phyloP scores from a whole-genome alignment of 2,797 vertebrate genomes.

The Sylvia borin region DNA sequence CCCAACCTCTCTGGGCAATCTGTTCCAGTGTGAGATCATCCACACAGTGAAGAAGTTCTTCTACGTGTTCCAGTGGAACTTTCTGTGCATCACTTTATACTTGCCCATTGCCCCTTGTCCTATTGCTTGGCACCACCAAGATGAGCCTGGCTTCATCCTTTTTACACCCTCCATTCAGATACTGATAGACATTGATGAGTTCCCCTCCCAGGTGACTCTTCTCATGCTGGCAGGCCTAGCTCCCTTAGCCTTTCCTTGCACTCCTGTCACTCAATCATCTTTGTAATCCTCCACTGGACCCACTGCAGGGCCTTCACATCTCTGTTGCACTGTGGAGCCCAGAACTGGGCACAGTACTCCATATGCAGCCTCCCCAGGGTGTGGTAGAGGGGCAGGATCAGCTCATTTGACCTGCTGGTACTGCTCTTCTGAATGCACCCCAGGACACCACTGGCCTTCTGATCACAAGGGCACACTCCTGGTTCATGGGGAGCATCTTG shows the following conservation, averaged over 20 bases:
- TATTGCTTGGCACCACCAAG: neutral
- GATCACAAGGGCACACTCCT: neutral
- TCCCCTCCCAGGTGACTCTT: neutral
- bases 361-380: neutral
- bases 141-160: neutral
- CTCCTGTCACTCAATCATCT: neutral
- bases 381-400: neutral
- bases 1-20: neutral
- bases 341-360: neutral
- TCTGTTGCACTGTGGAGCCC: neutral
- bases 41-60: neutral
- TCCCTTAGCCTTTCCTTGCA: neutral
- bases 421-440: neutral
- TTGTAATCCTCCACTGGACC: neutral
- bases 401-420: neutral
- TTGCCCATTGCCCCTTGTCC: neutral
- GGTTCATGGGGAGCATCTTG: neutral
- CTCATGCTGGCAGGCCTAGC: neutral
- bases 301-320: neutral
- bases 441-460: neutral
- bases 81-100: neutral
- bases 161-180: neutral
- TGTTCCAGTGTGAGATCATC: neutral
- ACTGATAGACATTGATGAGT: too few relatives aligned
- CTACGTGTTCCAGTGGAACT: neutral